These are phyloP conservation scores for Cephus sareptanus DNA, from an alignment of 2,888 invertebrate species.

Conservation along the genomic window DNA sequence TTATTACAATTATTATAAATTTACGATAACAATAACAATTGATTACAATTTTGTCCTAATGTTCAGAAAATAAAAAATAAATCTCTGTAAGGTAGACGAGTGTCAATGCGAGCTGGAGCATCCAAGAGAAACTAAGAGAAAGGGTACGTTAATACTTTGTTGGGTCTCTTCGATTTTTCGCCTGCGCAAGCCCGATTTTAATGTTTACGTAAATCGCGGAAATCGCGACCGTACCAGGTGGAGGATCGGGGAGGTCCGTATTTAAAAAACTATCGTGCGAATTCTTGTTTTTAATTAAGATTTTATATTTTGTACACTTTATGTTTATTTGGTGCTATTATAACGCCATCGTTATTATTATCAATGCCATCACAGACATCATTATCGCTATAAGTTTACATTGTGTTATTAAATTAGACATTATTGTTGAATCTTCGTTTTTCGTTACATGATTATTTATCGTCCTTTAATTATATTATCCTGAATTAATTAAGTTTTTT, in stretches of 20 bases:
- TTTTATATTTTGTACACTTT: slow-evolving; percentile 23
- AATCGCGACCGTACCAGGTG: background rate
- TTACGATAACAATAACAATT: slow-evolving; percentile 55
- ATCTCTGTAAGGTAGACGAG: slow-evolving; percentile 40
- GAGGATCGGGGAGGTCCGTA: background rate
- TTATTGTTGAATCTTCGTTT: slow-evolving; percentile 25
- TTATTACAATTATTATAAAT: slow-evolving; percentile 58
- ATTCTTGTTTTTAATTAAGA: slow-evolving; percentile 18
- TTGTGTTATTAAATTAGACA: slow-evolving; percentile 38
- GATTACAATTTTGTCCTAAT: slow-evolving; percentile 61
- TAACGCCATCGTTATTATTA: slow-evolving; percentile 20
- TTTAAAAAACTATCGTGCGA: background rate
- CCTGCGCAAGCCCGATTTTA: background rate
- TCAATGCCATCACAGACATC: slow-evolving; percentile 27
- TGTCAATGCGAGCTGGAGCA: slow-evolving; percentile 6
- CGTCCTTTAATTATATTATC: background rate
- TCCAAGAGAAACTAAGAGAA: background rate
- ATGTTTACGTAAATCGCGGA: background rate
- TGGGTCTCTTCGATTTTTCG: background rate
- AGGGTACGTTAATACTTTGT: background rate
- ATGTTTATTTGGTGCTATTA: slow-evolving; percentile 12
- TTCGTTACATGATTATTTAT: background rate
- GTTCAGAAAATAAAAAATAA: slow-evolving; percentile 58
- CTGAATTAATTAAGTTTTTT: no score
- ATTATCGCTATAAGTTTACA: slow-evolving; percentile 26